Conservation (phyloP, 37 sponge, comb jelly and placozoan species). For the Hormiphora californensis region DNA sequence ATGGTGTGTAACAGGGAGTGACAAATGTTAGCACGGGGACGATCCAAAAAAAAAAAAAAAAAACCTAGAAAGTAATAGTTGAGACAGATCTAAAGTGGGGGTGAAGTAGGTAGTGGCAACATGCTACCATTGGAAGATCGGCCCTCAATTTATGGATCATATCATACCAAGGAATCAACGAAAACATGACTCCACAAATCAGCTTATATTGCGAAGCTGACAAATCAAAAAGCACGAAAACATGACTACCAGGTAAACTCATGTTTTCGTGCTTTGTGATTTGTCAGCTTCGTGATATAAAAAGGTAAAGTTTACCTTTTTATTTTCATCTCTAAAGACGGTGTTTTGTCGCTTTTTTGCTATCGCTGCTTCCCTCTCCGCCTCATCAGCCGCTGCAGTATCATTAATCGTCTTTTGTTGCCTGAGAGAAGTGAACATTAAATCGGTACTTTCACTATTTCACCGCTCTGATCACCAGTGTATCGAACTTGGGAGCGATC, state of each 20-base stretch:
- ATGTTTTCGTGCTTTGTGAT: neutral
- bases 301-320: neutral
- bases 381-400: neutral
- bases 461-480: too few species aligned
- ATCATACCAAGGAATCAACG: too few species aligned
- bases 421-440: neutral
- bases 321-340: slow-evolving; percentile 18
- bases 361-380: neutral
- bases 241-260: neutral
- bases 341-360: neutral
- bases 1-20: too few species aligned
- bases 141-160: too few species aligned
- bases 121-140: too few species aligned
- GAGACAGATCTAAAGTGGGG: too few species aligned
- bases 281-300: neutral
- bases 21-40: too few species aligned
- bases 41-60: too few species aligned
- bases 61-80: too few species aligned
- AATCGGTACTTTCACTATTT: neutral
- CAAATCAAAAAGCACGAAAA: neutral
- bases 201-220: neutral
- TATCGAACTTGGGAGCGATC: too few species aligned
- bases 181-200: neutral
- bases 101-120: too few species aligned
- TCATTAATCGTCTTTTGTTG: neutral